A percentile compares a stretch with the other conserved stretches of the same genome.
phyloP scores from a whole-genome alignment of 2,113 vertebrate species.

The Sarotherodon lohbergeri region DNA sequence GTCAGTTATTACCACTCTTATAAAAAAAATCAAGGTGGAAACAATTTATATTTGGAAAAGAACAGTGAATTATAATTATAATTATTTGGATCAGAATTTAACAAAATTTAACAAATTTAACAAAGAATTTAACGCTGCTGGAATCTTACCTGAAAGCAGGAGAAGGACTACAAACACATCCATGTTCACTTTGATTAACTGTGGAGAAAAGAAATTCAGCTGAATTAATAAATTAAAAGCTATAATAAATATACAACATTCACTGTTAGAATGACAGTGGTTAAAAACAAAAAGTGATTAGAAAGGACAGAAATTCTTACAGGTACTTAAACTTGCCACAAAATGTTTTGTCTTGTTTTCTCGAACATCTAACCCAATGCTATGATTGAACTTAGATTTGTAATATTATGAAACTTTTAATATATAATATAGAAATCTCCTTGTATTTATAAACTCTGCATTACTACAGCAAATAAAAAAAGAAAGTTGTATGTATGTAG shows the following conservation, averaged over 20 bases:
- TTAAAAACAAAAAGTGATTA: neutral
- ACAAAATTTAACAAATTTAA: no score
- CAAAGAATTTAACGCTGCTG: neutral
- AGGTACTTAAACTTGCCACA: neutral
- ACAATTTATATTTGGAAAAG: neutral
- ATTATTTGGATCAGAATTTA: neutral
- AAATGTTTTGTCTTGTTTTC: neutral
- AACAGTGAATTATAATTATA: neutral
- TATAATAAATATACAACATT: neutral
- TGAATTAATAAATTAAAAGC: neutral
- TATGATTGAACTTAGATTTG: no score
- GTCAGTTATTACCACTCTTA: neutral
- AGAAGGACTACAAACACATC: neutral
- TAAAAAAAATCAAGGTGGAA: neutral
- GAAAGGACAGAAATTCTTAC: neutral
- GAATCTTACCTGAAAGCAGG: constrained; percentile 4
- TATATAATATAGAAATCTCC: neutral
- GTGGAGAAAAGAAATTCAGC: neutral
- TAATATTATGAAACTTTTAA: no score
- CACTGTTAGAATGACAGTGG: neutral
- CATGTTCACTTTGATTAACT: neutral
- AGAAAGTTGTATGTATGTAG: neutral
- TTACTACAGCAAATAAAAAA: neutral
- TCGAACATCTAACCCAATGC: neutral
- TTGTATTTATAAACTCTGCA: neutral